Evolutionary conservation across 1,140 invertebrate species (phyloP).

Genomic region (Papilio glaucus): DNA sequence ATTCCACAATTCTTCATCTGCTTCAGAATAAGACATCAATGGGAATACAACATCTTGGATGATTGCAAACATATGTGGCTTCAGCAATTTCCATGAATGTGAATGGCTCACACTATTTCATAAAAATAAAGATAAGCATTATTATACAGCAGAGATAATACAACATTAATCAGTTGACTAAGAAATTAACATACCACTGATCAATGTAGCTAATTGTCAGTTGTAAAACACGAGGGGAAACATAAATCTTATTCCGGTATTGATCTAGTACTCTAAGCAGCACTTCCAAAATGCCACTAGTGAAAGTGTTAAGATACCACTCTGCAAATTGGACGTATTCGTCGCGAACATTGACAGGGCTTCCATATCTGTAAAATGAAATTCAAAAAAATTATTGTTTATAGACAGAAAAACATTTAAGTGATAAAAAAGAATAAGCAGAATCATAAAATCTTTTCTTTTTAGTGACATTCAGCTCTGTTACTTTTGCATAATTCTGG

Average conservation of each 20-base stretch:
- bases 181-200: conserved; percentile 87
- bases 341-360: conserved; percentile 93
- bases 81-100: conserved; percentile 98
- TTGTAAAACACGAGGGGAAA: conserved; percentile 96
- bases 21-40: conserved; percentile 96
- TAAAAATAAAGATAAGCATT: conserved; percentile 42
- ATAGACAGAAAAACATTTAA: too few species aligned
- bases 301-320: conserved; percentile 98
- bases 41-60: conserved; percentile 98
- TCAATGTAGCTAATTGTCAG: conserved; percentile 95
- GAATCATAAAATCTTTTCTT: too few species aligned
- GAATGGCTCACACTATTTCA: conserved; percentile 90
- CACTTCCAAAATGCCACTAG: conserved; percentile 93
- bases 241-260: conserved; percentile 93
- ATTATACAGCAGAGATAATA: background rate
- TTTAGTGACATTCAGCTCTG: too few species aligned
- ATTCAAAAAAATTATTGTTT: background rate
- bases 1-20: conserved; percentile 98
- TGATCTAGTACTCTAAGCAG: conserved; percentile 94
- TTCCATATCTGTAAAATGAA: conserved; percentile 90
- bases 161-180: background rate
- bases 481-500: too few species aligned
- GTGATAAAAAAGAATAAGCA: too few species aligned
- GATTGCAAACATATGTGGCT: conserved; percentile 95
- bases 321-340: conserved; percentile 97